These are phyloP conservation scores for Hyles lineata DNA, from an alignment of 2,888 invertebrate species.

Conservation along the genomic window DNA sequence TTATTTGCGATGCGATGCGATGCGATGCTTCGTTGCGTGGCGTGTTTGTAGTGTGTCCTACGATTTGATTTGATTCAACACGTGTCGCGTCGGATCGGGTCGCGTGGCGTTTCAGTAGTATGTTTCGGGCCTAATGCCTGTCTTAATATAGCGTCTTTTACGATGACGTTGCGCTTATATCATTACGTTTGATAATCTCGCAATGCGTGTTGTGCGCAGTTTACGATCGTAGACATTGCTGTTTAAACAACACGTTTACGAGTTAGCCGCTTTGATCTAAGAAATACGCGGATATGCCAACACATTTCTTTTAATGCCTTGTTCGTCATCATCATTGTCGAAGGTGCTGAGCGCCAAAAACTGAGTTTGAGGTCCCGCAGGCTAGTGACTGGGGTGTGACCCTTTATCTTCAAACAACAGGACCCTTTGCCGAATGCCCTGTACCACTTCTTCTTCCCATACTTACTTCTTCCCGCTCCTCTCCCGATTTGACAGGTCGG, in stretches of 20 bases:
- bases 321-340: background rate
- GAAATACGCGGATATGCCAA: background rate
- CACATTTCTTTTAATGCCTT: background rate
- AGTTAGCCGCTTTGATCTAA: conserved; percentile 3
- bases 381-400: no score
- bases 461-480: no score
- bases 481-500: no score
- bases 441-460: no score
- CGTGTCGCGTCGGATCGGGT: no score
- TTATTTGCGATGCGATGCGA: background rate
- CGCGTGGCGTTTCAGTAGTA: no score
- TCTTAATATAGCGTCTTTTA: conserved; percentile 18
- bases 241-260: conserved; percentile 2
- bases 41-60: no score
- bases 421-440: background rate
- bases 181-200: conserved; percentile 17
- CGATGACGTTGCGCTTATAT: conserved; percentile 10
- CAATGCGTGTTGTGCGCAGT: background rate
- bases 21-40: no score
- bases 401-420: no score
- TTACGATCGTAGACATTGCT: conserved; percentile 8
- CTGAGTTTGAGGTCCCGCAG: no score
- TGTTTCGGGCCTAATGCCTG: background rate
- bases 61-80: no score
- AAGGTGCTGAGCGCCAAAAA: no score